Percentiles rank a stretch among this genome's conserved stretches.
These are phyloP conservation scores for Cheilosia vulpina DNA, from an alignment of 2,888 invertebrate genomes.

Conservation along the genomic window DNA sequence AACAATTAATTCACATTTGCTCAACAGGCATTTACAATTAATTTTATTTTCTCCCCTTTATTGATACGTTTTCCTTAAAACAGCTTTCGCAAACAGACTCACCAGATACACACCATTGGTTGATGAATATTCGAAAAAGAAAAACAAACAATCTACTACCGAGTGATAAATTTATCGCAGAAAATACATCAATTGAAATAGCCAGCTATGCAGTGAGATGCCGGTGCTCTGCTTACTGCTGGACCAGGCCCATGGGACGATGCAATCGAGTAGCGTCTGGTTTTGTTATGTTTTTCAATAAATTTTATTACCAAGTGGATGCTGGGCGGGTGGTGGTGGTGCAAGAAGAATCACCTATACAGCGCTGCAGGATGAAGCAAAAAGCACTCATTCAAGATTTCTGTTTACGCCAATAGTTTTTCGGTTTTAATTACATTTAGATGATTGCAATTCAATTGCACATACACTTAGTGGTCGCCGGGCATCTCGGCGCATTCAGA, in stretches of 20 bases:
- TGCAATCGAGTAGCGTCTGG: conserved; percentile 64
- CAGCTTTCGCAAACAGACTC: conserved; percentile 49
- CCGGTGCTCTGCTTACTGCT: conserved; percentile 3
- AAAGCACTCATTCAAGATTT: conserved; percentile 65
- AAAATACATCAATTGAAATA: conserved; percentile 70
- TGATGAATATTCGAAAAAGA: conserved; percentile 52
- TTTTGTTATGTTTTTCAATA: conserved; percentile 62
- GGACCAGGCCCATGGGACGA: conserved; percentile 27
- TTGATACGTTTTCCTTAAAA: conserved; percentile 11
- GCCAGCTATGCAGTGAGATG: conserved; percentile 25
- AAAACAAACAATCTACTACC: conserved; percentile 39
- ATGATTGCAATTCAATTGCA: conserved; percentile 71
- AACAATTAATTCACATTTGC: conserved; percentile 54
- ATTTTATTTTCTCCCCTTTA: conserved; percentile 9
- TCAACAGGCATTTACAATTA: conserved; percentile 40
- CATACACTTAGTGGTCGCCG: conserved; percentile 15
- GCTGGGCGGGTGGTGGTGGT: background rate
- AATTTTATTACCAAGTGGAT: conserved; percentile 57
- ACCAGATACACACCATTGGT: conserved; percentile 9
- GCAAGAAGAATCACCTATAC: conserved; percentile 6
- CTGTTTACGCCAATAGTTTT: conserved; percentile 62
- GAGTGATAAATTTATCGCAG: conserved; percentile 70
- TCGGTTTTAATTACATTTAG: conserved; percentile 67
- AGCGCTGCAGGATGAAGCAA: conserved; percentile 4
- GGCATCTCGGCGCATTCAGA: background rate